These are phyloP conservation scores for Arenaria interpres DNA, from an alignment of 2,113 vertebrate genomes.

Conservation along the genomic window DNA sequence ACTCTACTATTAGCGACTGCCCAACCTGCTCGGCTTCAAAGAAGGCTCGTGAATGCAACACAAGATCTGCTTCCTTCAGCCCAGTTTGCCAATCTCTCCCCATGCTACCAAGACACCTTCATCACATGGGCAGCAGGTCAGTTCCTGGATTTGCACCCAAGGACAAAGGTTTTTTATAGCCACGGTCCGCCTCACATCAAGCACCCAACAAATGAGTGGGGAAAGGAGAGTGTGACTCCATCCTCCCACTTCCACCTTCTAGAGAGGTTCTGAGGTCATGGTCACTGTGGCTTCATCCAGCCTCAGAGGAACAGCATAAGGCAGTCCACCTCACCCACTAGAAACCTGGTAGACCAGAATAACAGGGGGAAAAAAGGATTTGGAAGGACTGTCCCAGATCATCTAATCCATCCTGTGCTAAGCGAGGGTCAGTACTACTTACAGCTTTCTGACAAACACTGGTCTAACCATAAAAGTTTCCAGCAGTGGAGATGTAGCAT, in stretches of 20 bases:
- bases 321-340: not conserved
- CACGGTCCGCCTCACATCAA: not conserved
- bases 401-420: not conserved
- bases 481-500: not conserved
- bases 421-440: not conserved
- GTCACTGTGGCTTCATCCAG: not conserved
- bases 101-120: not conserved
- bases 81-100: not conserved
- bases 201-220: not conserved
- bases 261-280: not conserved
- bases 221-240: not conserved
- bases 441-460: not conserved
- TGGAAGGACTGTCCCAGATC: not conserved
- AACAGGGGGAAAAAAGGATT: accelerated
- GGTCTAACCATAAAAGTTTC: not conserved
- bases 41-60: not conserved
- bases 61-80: not conserved
- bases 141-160: not conserved
- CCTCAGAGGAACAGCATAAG: not conserved
- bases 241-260: not conserved
- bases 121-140: not conserved
- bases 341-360: not conserved
- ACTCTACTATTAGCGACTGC: not conserved
- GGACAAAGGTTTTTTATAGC: not conserved
- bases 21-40: not conserved